Evolutionary conservation across 2,888 invertebrate species (phyloP), one percentile per base, ranked within the genome.

Genomic region (Caradrina kadenii): DNA sequence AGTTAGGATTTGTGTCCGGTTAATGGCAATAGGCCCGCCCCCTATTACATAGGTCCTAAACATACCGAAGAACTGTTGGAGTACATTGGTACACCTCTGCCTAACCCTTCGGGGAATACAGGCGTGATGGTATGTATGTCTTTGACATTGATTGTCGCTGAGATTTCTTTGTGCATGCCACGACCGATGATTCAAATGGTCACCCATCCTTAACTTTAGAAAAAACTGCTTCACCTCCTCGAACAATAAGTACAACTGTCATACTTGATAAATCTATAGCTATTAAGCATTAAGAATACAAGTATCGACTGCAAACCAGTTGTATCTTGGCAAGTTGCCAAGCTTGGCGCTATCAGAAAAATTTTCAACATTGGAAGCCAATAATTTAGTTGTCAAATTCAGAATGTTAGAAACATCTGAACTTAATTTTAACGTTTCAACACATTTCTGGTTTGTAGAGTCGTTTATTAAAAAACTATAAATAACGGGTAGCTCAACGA

Each of bases 341-440:
- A 68, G 5, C 13, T n/a, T 0, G n/a, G 3, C 17, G 13, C 13
- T 1, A 39, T 21, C 10, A 31, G 31, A 31, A 13, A 56, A 64
- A 15, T 68, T n/a, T 68, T 56, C 31, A 68, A 48, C 13, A 26
- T 48, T 11, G 19, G 31, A 39, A 45, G 4, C 53, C 26, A 39
- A 69, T 54, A 39, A 13, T 21, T 21, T 4, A 0, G 19, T 1
- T 54, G 69, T 45, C 61, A 54, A 54, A 54, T 17, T 6, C 71
- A 70, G 62, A 42, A 61, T 54, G 10, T 26, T 54, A n/a, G 42
- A n/a, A 71, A 49, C 45, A 59, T 53, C 69, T 52, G 22, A 35
- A 39, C 42, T n/a, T 31, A n/a, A 21, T 56, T 56, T 21, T 26
- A 55, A 21, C 39, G n/a, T 31, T 56, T 50, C 13, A 2, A 39